Evolutionary conservation across 2,113 vertebrate genomes (phyloP).

Genomic region (Catharus fuscescens): DNA sequence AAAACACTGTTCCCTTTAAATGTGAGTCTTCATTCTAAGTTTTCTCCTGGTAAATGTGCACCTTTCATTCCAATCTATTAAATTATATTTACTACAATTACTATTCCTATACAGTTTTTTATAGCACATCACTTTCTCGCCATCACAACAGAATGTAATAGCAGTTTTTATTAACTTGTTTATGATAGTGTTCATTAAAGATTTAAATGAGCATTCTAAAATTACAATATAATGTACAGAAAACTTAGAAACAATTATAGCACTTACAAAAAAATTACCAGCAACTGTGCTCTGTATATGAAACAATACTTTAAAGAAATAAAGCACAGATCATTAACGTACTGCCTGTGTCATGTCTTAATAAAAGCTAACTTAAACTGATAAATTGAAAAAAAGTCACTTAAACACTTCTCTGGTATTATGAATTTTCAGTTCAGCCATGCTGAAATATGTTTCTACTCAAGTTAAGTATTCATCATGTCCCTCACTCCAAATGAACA

Average conservation of each 20-base stretch:
- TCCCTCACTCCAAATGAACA: not conserved
- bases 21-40: not conserved
- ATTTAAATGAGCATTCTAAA: not conserved
- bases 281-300: not conserved
- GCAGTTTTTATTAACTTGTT: slow-evolving; percentile 30
- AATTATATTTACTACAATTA: not conserved
- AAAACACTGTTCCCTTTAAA: not conserved
- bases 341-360: not conserved
- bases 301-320: not conserved
- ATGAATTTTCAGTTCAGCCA: not conserved
- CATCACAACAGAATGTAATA: not conserved
- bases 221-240: not conserved
- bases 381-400: not conserved
- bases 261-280: not conserved
- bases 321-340: not conserved
- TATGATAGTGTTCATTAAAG: slow-evolving; percentile 29
- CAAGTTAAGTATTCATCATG: not conserved
- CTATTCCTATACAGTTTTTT: not conserved
- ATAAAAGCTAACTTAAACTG: not conserved
- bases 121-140: not conserved
- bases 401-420: not conserved
- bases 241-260: not conserved
- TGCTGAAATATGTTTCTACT: not conserved
- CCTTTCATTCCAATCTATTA: not conserved
- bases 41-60: not conserved